Percentiles rank a stretch among this genome's conserved stretches.
Evolutionary conservation across 2,888 invertebrate genomes (phyloP).

Genomic region (Yponomeuta sedellus): DNA sequence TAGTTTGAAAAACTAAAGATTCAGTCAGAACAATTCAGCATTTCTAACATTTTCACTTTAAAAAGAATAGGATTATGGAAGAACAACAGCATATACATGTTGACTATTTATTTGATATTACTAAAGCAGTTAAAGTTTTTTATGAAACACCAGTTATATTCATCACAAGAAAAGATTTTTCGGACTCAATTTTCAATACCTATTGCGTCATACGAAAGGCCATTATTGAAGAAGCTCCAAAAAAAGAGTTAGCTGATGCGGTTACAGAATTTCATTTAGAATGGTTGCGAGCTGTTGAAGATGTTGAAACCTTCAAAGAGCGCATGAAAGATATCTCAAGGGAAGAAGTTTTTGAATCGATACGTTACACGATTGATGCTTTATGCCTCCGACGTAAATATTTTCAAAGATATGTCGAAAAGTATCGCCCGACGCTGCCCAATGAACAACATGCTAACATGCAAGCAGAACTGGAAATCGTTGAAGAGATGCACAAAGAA

Average conservation of each 20-base stretch:
- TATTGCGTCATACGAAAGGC: conserved; percentile 46
- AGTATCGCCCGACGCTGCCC: conserved; percentile 33
- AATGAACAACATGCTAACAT: conserved; percentile 42
- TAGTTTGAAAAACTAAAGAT: no score
- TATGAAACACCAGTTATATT: conserved; percentile 60
- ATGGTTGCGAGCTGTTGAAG: conserved; percentile 55
- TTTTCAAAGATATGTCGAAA: conserved; percentile 51
- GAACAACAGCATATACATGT: not conserved
- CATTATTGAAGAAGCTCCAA: conserved; percentile 30
- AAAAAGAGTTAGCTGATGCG: conserved; percentile 35
- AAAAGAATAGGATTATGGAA: not conserved
- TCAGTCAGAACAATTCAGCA: no score
- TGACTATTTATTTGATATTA: conserved; percentile 50
- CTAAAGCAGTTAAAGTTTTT: conserved; percentile 54
- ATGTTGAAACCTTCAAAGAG: conserved; percentile 48
- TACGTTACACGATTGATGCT: conserved; percentile 55
- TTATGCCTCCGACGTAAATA: conserved; percentile 48
- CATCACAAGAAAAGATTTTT: conserved; percentile 53
- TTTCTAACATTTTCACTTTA: not conserved
- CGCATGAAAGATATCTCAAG: conserved; percentile 32
- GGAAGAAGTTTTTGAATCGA: conserved; percentile 45
- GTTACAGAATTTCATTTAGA: conserved; percentile 59
- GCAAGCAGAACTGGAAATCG: conserved; percentile 54
- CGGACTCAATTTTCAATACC: conserved; percentile 49
- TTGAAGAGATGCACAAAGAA: conserved; percentile 63